Evolutionary conservation across 2,888 invertebrate genomes (phyloP), one percentile per base, ranked within the genome.

Genomic region (Stratiomys singularior): DNA sequence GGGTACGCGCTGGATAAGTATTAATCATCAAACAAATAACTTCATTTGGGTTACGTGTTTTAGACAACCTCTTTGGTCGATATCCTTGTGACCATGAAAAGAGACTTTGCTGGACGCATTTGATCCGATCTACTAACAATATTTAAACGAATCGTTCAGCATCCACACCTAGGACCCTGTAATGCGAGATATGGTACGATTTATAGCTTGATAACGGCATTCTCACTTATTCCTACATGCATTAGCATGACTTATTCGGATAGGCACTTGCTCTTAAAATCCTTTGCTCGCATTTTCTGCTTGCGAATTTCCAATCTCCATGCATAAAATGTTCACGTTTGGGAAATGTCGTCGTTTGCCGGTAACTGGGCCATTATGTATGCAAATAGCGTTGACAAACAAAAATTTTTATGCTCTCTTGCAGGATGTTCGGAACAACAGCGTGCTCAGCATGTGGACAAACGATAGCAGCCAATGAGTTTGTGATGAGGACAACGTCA

Each of bases 391-490:
- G 69, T 69, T 44, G 69, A 46, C 69, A 69, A 69, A 69, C 69
- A 69, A 69, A n/a, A 46, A 69, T 69, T 47, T 47, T 69, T 69
- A 47, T 69, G 69, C 69, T 46, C 47, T 77, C 28, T 67, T 67
- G 81, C 92, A 97, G 96, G 91, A 91, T 96, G 90, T 97, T 95
- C 88, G 96, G 96, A 77, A 92, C 93, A 82, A 96, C 96, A 83
- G 93, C 94, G 85, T 97, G 97, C 88, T 92, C 94, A 85, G 94
- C 93, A 85, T 97, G 97, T 88, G 94, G 94, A 82, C 94, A 94
- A 88, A 92, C 92, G 86, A 97, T 97, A 88, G 95, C 96, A 76
- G 94, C 96, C 85, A 94, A 92, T 88, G 96, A 97, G 88, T 92
- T 95, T 88, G 96, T 96, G 85, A 96, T 96, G 95, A 90, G 95